Evolutionary conservation across 2,797 vertebrate genomes (phyloP).

Genomic region (Adrianichthys oophorus): DNA sequence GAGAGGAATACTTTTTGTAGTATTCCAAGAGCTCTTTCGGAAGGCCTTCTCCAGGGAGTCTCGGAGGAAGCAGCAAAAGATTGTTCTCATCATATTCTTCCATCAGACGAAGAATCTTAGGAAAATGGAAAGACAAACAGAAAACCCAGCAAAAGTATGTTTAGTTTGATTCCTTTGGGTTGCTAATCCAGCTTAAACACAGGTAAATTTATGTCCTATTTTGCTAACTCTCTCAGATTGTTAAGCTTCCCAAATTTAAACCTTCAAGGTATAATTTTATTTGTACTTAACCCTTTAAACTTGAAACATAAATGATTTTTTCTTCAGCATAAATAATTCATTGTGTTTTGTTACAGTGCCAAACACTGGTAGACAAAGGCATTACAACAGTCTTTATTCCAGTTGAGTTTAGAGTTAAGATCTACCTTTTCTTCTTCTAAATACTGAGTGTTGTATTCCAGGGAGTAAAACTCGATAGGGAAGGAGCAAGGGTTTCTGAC

Average conservation of each 20-base stretch:
- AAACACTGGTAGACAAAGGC: too few relatives aligned
- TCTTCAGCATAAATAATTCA: too few relatives aligned
- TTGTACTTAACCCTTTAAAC: too few relatives aligned
- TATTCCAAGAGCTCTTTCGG: slow-evolving; percentile 83
- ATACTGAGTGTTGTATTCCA: slow-evolving; percentile 88
- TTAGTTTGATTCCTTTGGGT: too few relatives aligned
- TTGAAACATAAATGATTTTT: too few relatives aligned
- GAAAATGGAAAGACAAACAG: not conserved
- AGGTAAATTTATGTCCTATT: too few relatives aligned
- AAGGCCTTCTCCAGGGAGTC: slow-evolving; percentile 79
- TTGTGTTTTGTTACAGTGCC: too few relatives aligned
- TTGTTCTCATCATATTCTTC: slow-evolving; percentile 80
- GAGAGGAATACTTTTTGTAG: slow-evolving; percentile 69
- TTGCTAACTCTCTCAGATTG: too few relatives aligned
- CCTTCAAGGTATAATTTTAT: too few relatives aligned
- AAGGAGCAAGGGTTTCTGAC: slow-evolving; percentile 87
- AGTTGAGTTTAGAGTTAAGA: not conserved
- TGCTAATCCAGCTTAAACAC: too few relatives aligned
- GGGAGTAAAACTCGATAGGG: slow-evolving; percentile 89
- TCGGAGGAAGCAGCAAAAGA: slow-evolving; percentile 81
- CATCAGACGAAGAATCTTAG: slow-evolving; percentile 80
- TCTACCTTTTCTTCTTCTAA: slow-evolving; percentile 87
- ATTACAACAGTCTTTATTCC: too few relatives aligned
- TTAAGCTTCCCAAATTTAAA: too few relatives aligned
- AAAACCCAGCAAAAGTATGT: not conserved